Evolutionary conservation across 2,888 invertebrate species (phyloP).

Genomic region (Unio delphinus): DNA sequence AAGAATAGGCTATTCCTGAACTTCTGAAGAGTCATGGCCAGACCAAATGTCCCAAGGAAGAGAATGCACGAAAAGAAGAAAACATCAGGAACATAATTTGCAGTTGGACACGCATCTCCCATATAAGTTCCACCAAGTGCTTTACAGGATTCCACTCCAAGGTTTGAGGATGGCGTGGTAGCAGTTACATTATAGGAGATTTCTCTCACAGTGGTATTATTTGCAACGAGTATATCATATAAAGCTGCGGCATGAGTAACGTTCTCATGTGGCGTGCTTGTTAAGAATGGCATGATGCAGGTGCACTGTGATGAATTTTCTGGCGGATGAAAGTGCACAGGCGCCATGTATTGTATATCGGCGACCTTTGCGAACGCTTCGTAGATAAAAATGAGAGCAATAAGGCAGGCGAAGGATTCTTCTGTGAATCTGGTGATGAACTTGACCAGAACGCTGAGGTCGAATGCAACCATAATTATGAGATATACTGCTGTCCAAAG

Average conservation of each 20-base stretch:
- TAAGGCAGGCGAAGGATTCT: slow-evolving; percentile 96
- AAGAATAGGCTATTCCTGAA: slow-evolving; percentile 79
- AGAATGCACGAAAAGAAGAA: slow-evolving; percentile 94
- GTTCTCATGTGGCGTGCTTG: background rate
- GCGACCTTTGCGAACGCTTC: slow-evolving; percentile 96
- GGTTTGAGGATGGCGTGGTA: slow-evolving; percentile 3
- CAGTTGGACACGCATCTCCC: slow-evolving; percentile 73
- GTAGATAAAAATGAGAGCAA: slow-evolving; percentile 97
- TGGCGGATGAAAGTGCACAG: slow-evolving; percentile 40
- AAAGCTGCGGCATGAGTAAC: slow-evolving; percentile 6
- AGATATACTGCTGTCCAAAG: slow-evolving; percentile 92
- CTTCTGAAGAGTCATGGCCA: slow-evolving; percentile 91
- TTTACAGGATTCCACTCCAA: slow-evolving; percentile 18
- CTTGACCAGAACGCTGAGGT: slow-evolving; percentile 95
- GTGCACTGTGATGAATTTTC: slow-evolving; percentile 28
- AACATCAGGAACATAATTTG: slow-evolving; percentile 76
- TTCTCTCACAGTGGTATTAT: too few species aligned
- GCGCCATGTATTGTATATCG: slow-evolving; percentile 68
- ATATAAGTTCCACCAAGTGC: slow-evolving; percentile 25
- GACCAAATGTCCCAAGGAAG: slow-evolving; percentile 91
- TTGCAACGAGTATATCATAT: slow-evolving; percentile 1
- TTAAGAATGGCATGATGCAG: slow-evolving; percentile 24
- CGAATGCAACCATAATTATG: slow-evolving; percentile 89
- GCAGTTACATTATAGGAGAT: too few species aligned
- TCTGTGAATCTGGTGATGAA: slow-evolving; percentile 98